A percentile compares a stretch with the other conserved stretches of the same genome.
These are phyloP conservation scores for Eriocheir sinensis DNA, from an alignment of 1,140 invertebrate genomes.

Conservation along the genomic window DNA sequence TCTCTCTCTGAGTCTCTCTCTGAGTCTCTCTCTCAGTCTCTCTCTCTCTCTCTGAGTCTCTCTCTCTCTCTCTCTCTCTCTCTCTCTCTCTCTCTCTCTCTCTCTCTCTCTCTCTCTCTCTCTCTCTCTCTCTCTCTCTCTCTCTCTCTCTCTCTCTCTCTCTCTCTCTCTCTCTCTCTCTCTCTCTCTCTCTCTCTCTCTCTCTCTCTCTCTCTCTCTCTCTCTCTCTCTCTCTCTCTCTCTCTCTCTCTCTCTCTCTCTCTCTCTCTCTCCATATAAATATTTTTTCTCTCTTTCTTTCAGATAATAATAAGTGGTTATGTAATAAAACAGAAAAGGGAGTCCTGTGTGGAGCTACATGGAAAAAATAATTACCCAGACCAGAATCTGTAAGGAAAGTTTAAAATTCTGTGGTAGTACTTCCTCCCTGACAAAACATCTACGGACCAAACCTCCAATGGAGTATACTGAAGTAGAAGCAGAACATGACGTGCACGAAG, in stretches of 20 bases:
- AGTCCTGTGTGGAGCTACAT: too few species aligned
- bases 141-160: not conserved
- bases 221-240: not conserved
- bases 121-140: too few species aligned
- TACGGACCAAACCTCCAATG: too few species aligned
- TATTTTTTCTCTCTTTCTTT: not conserved
- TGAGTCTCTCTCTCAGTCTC: not conserved
- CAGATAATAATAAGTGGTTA: not conserved
- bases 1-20: not conserved
- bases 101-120: constrained; percentile 4
- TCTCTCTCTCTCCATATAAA: too few species aligned
- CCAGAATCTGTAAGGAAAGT: too few species aligned
- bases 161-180: not conserved
- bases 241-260: constrained; percentile 22
- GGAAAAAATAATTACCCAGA: too few species aligned
- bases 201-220: constrained; percentile 22
- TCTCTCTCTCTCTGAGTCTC: not conserved
- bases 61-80: not conserved
- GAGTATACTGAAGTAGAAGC: too few species aligned
- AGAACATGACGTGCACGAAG: too few species aligned
- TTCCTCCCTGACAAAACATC: too few species aligned
- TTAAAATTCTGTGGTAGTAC: too few species aligned
- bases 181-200: not conserved
- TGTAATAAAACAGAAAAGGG: too few species aligned
- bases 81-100: constrained; percentile 11